Evolutionary conservation across 2,113 vertebrate genomes (phyloP).

Genomic region (Brachyhypopomus occidentalis): DNA sequence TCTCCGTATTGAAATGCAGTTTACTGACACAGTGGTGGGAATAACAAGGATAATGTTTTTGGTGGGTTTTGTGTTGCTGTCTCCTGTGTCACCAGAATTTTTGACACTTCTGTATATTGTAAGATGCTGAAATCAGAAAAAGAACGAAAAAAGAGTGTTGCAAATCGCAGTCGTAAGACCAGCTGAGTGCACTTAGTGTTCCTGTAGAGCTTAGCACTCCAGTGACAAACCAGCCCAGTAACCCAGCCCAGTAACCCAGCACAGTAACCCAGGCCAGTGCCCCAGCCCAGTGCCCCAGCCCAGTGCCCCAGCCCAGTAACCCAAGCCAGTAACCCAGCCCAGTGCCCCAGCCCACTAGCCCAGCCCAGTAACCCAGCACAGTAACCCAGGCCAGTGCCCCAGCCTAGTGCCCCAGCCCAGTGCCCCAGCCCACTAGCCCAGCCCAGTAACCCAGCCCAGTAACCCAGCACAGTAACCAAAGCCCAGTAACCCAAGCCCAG

Average conservation of each 20-base stretch:
- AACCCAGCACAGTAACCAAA: background rate
- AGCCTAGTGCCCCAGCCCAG: no score
- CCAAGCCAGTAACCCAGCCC: no score
- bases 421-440: no score
- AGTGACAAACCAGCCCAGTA: background rate
- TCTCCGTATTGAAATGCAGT: background rate
- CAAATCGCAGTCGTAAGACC: background rate
- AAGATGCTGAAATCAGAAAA: background rate
- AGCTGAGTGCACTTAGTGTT: background rate
- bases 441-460: no score
- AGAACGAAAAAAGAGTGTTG: background rate
- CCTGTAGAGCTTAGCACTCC: background rate
- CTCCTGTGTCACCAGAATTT: background rate
- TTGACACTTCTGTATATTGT: background rate
- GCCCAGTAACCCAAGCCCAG: no score
- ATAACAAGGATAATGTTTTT: constrained; percentile 4
- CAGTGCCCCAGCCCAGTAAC: no score
- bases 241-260: no score
- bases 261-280: no score
- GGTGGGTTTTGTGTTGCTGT: background rate
- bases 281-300: no score
- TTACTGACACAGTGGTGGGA: constrained; percentile 11
- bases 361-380: no score
- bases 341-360: background rate
- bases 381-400: no score